Conservation (phyloP, 1,140 invertebrate species). For the Bombus fervidus region DNA sequence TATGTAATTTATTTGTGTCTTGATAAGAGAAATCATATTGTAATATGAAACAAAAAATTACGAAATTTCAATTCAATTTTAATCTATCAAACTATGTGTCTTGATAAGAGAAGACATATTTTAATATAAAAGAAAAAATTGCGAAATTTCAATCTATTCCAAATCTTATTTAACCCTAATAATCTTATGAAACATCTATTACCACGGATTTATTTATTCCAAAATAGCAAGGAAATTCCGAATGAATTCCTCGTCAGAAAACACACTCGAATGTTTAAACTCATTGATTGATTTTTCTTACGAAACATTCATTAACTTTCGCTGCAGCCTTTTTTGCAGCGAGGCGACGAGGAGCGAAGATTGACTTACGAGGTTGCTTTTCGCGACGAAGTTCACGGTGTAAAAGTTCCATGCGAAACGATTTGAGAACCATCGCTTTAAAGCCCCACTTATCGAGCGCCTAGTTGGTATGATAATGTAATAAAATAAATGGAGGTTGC, state of each 20-base stretch:
- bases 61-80: too few species aligned
- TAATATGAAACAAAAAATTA: too few species aligned
- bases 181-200: too few species aligned
- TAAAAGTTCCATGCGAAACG: slow-evolving; percentile 44
- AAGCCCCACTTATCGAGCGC: slow-evolving; percentile 81
- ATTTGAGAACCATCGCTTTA: slow-evolving; percentile 80
- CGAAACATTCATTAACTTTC: slow-evolving; percentile 24
- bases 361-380: not conserved
- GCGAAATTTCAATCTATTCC: not conserved
- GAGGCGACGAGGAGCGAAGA: not conserved
- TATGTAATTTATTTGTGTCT: too few species aligned
- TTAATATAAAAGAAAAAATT: not conserved
- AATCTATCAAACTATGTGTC: too few species aligned
- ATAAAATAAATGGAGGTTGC: slow-evolving; percentile 83
- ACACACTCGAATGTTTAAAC: not conserved
- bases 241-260: not conserved
- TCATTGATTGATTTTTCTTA: not conserved
- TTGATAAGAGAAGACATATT: not conserved
- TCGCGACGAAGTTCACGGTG: slow-evolving; percentile 10
- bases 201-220: too few species aligned
- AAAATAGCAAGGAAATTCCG: not conserved
- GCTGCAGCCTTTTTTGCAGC: not conserved
- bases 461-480: slow-evolving; percentile 83
- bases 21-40: too few species aligned
- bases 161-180: not conserved